phyloP scores from a whole-genome alignment of 2,113 vertebrate genomes.

The Ia io region DNA sequence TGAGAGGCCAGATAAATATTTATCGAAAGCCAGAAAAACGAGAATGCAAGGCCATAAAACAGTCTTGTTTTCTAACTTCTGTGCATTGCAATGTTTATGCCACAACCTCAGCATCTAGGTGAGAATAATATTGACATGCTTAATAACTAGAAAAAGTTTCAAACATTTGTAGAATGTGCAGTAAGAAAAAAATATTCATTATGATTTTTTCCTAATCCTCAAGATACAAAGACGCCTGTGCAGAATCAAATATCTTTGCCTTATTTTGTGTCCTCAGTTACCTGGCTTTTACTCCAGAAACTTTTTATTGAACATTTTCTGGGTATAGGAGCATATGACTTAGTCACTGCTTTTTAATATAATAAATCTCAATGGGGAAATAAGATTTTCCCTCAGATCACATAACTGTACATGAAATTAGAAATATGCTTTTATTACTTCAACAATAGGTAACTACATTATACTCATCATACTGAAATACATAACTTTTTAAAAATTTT shows the following conservation, averaged over 20 bases:
- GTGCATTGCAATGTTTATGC: conserved; percentile 17
- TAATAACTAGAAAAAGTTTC: conserved; percentile 24
- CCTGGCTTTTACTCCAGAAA: background rate
- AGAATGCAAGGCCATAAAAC: conserved; percentile 75
- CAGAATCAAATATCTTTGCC: conserved; percentile 4
- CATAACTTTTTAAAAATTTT: background rate
- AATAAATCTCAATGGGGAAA: conserved; percentile 28
- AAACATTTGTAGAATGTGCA: conserved; percentile 21
- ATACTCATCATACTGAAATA: background rate
- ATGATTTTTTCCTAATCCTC: background rate
- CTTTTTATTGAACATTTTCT: background rate
- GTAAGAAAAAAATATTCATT: background rate
- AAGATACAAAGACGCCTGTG: background rate
- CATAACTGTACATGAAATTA: conserved; percentile 9
- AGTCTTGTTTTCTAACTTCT: conserved; percentile 58
- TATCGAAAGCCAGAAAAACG: conserved; percentile 58
- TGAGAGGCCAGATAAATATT: conserved; percentile 79
- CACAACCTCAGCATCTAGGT: conserved; percentile 20
- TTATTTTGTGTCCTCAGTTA: background rate
- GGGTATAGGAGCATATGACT: background rate
- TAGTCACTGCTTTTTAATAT: background rate
- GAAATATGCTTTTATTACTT: background rate
- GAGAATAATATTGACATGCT: conserved; percentile 10
- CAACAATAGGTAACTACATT: background rate
- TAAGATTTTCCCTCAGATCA: background rate